Percentiles rank a stretch among this genome's conserved stretches.
These are phyloP conservation scores for Machaerirhynchus nigripectus DNA, from an alignment of 2,113 vertebrate species.

Conservation along the genomic window DNA sequence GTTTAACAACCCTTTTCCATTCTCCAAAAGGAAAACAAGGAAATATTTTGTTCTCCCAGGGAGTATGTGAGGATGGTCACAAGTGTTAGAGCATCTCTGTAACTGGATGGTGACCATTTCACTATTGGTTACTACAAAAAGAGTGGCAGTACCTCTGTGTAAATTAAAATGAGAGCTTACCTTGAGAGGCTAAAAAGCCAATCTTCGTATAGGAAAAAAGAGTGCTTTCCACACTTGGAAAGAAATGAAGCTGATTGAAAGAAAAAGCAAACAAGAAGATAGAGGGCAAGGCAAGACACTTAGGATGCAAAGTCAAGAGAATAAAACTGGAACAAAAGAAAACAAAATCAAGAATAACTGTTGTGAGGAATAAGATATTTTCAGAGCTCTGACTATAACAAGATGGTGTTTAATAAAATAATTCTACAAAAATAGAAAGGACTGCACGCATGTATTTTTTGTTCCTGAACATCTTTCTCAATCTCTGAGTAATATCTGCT, in stretches of 20 bases:
- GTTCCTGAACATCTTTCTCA: background rate
- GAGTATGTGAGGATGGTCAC: background rate
- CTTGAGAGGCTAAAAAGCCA: background rate
- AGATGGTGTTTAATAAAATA: background rate
- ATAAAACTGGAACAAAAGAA: background rate
- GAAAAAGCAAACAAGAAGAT: background rate
- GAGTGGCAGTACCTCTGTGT: background rate
- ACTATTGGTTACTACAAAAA: background rate
- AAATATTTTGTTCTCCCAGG: background rate
- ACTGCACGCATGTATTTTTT: background rate
- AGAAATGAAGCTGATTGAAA: background rate
- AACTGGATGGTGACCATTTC: background rate
- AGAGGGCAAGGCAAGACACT: background rate
- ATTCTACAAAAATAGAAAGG: background rate
- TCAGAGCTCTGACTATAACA: background rate
- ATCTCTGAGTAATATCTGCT: background rate
- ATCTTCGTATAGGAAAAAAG: background rate
- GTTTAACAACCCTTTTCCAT: background rate
- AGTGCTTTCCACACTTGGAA: background rate
- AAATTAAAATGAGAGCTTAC: background rate
- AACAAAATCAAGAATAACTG: background rate
- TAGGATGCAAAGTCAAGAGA: background rate
- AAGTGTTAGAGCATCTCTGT: background rate
- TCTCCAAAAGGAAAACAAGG: background rate
- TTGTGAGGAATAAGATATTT: background rate